Percentiles rank a stretch among this genome's conserved stretches.
Conservation (phyloP, 2,113 vertebrate genomes). For the Grammomys dolichurus region DNA sequence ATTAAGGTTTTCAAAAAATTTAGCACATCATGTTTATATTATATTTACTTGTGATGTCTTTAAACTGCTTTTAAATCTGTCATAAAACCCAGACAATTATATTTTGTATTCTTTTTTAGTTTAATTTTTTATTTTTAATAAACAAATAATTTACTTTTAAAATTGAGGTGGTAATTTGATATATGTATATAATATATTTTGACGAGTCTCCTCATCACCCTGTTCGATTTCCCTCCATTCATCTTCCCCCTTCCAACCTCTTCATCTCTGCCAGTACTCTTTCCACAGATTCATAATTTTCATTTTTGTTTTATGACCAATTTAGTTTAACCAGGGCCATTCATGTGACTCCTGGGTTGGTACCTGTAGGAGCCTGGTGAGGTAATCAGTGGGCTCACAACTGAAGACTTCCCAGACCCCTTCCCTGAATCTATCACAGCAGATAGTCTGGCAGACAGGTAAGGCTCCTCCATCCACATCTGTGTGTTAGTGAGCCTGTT, state of each 20-base stretch:
- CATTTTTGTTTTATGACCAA: not conserved
- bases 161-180: not conserved
- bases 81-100: not conserved
- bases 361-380: not conserved
- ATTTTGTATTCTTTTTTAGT: not conserved
- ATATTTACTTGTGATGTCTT: constrained; percentile 37
- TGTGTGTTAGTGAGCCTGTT: not conserved
- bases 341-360: not conserved
- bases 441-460: not conserved
- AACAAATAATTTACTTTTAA: not conserved
- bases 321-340: not conserved
- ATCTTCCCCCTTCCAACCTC: not conserved
- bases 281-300: not conserved
- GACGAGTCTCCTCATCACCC: not conserved
- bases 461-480: not conserved
- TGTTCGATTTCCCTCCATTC: not conserved
- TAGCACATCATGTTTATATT: not conserved
- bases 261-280: not conserved
- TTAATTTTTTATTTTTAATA: not conserved
- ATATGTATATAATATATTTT: not conserved
- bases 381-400: not conserved
- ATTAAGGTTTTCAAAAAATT: constrained; percentile 28
- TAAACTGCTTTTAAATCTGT: constrained; percentile 23
- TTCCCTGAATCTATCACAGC: not conserved
- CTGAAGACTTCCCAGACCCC: not conserved